Conservation (phyloP, 2,113 vertebrate species). For the Chrysochloris asiatica region DNA sequence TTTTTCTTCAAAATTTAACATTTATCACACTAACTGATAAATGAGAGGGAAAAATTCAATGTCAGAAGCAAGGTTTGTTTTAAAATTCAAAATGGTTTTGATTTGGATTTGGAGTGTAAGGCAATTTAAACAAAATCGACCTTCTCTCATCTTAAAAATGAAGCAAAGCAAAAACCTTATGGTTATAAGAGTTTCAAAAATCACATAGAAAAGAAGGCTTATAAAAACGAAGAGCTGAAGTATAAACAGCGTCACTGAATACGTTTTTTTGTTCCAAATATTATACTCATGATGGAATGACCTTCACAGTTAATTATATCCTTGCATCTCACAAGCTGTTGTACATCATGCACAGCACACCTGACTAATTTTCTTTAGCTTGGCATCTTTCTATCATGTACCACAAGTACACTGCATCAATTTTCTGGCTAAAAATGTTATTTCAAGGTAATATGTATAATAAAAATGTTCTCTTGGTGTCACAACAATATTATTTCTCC, state of each 20-base stretch:
- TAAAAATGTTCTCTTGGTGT: constrained; percentile 53
- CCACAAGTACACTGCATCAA: not conserved
- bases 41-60: constrained; percentile 5
- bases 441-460: constrained; percentile 70
- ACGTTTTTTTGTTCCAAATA: constrained; percentile 23
- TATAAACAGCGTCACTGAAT: not conserved
- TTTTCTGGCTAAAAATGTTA: constrained; percentile 53
- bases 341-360: not conserved
- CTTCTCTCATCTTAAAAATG: not conserved
- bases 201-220: constrained; percentile 10
- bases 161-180: not conserved
- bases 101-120: constrained; percentile 8
- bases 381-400: not conserved
- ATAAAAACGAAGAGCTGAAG: constrained; percentile 4
- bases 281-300: not conserved
- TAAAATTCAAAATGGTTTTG: constrained; percentile 42
- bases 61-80: constrained; percentile 48
- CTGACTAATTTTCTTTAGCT: constrained; percentile 13
- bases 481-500: constrained; percentile 41
- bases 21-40: not conserved
- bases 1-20: not conserved
- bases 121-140: constrained; percentile 23
- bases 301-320: constrained; percentile 54
- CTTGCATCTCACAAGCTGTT: not conserved
- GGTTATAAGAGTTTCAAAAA: constrained; percentile 14